Evolutionary conservation across 2,888 invertebrate genomes (phyloP).

Genomic region (Atrina japonica): DNA sequence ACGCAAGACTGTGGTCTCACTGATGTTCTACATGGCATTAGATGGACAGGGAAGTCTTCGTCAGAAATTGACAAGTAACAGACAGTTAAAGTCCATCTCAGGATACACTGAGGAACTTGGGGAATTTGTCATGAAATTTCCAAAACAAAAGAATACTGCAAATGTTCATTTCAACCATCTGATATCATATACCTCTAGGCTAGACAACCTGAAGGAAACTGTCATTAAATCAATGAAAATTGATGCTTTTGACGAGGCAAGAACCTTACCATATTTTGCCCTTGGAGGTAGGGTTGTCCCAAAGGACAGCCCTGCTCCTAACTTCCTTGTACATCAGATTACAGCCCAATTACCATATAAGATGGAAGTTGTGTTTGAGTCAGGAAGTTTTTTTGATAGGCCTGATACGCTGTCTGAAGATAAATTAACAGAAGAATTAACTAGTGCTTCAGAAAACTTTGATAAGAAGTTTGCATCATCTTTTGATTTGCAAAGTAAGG

Average conservation of each 20-base stretch:
- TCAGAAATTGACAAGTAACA: conserved; percentile 67
- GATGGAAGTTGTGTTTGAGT: conserved; percentile 91
- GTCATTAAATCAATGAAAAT: conserved; percentile 68
- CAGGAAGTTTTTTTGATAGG: conserved; percentile 83
- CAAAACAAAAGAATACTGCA: conserved; percentile 71
- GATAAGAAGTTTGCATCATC: conserved; percentile 89
- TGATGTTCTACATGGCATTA: conserved; percentile 82
- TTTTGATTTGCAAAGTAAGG: conserved; percentile 89
- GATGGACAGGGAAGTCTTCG: conserved; percentile 83
- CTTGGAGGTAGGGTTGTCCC: conserved; percentile 75
- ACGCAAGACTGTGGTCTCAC: conserved; percentile 69
- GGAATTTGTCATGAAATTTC: conserved; percentile 86
- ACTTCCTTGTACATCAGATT: conserved; percentile 80
- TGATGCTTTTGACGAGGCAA: conserved; percentile 72
- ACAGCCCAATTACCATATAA: conserved; percentile 86
- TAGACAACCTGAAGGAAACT: conserved; percentile 75
- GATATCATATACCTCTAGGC: conserved; percentile 65
- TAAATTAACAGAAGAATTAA: conserved; percentile 61
- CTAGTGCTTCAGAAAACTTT: conserved; percentile 82
- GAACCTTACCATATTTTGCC: conserved; percentile 69
- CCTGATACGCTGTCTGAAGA: conserved; percentile 75
- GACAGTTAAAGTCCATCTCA: conserved; percentile 83
- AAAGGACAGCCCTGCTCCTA: conserved; percentile 75
- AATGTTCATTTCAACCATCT: conserved; percentile 69
- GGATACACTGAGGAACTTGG: conserved; percentile 91